Evolutionary conservation across 2,888 invertebrate genomes (phyloP), one percentile per base, ranked within the genome.

Genomic region (Mythimna pallens): DNA sequence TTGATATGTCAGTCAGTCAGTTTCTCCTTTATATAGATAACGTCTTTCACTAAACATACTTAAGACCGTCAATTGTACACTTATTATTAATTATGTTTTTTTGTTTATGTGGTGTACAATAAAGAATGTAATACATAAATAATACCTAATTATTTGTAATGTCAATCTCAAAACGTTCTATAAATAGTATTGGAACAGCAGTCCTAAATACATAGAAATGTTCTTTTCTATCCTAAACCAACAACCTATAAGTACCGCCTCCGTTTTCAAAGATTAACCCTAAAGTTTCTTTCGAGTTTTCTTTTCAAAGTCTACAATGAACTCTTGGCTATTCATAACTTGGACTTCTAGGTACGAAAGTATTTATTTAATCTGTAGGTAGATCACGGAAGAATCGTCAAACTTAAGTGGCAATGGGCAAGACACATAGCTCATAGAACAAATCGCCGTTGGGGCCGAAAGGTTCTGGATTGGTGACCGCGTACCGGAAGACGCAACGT

Each of bases 181-280:
- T 43, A 76, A 67, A 52, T 10, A 58, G 25, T 12, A 55, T 30
- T 10, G 17, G 14, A 22, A 50, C 22, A 50, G 12, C 17, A 54
- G 59, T 61, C 47, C 20, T 70, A 55, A 40, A 70, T 57, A 70
- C 30, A 70, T n/a, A 57, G 12, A 62, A 57, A 57, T 25, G 0
- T 70, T 78, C 20, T 54, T 75, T 61, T 55, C 12, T 22, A 20
- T 70, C 40, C 50, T 57, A 62, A 78, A 57, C 17, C n/a, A 75
- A 75, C 62, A 78, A 30, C 36, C 12, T 30, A 10, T 17, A 54
- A 12, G 50, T 34, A 58, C 20, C 50, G 34, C 34, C 22, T 70
- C 30, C 36, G 22, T 50, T 78, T 78, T 50, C 7, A 34, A 62
- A 77, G 54, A 77, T 55, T 62, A 40, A 20, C 40, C 22, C 52